Evolutionary conservation across 2,797 vertebrate genomes (phyloP).

Genomic region (Leptodactylus fallax): DNA sequence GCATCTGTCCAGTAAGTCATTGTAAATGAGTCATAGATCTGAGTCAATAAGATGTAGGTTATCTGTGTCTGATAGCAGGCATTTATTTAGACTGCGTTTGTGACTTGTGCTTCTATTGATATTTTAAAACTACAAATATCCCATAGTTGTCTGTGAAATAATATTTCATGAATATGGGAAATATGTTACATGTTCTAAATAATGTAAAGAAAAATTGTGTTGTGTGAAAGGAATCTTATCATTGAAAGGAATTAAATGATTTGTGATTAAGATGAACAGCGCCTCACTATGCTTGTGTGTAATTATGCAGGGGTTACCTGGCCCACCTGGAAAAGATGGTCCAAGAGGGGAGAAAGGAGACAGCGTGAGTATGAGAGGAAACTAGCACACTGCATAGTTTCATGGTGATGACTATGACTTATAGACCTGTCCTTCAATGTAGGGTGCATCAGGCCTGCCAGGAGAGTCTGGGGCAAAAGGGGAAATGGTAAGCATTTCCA

Average conservation of each 20-base stretch:
- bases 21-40: too few relatives aligned
- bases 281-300: neutral
- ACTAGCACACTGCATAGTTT: too few relatives aligned
- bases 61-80: too few relatives aligned
- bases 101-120: too few relatives aligned
- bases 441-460: slow-evolving; percentile 80
- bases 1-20: too few relatives aligned
- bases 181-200: too few relatives aligned
- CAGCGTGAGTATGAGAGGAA: slow-evolving; percentile 78
- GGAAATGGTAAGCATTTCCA: slow-evolving; percentile 74
- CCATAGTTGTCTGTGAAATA: too few relatives aligned
- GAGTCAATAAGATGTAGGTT: too few relatives aligned
- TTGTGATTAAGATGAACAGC: neutral
- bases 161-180: too few relatives aligned
- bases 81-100: too few relatives aligned
- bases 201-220: too few relatives aligned
- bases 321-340: slow-evolving; percentile 81
- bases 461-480: slow-evolving; percentile 83
- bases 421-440: slow-evolving; percentile 25
- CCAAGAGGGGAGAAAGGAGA: slow-evolving; percentile 90
- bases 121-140: too few relatives aligned
- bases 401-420: neutral
- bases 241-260: neutral
- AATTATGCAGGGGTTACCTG: slow-evolving; percentile 81
- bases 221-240: neutral